Percentiles rank a stretch among this genome's conserved stretches.
These are phyloP conservation scores for Acleris cristana DNA, from an alignment of 2,888 invertebrate species.

Conservation along the genomic window DNA sequence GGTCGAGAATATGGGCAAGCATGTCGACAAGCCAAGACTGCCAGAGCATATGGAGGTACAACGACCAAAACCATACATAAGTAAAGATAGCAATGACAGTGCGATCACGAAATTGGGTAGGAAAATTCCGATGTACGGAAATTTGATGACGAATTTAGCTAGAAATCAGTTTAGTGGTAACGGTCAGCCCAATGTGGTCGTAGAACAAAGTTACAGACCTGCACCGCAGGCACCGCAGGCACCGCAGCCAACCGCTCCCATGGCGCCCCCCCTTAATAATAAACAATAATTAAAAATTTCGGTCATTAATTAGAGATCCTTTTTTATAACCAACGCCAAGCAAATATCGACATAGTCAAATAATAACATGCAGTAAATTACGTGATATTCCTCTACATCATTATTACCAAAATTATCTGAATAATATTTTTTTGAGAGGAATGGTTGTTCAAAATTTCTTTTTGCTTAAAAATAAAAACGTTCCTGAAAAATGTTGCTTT, in stretches of 20 bases:
- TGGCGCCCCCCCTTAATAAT: background rate
- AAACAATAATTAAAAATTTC: too few species aligned
- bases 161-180: conserved; percentile 48
- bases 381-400: too few species aligned
- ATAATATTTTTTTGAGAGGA: too few species aligned
- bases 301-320: too few species aligned
- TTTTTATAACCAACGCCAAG: too few species aligned
- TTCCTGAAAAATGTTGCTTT: conserved; percentile 1
- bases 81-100: conserved; percentile 43
- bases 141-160: conserved; percentile 55
- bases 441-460: too few species aligned
- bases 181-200: conserved; percentile 54
- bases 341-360: too few species aligned
- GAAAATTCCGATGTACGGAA: conserved; percentile 60
- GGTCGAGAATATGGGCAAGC: conserved; percentile 52
- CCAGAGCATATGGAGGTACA: conserved; percentile 59
- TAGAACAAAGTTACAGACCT: conserved; percentile 45
- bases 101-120: conserved; percentile 55
- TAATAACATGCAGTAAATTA: too few species aligned
- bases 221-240: background rate
- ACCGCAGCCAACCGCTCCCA: background rate
- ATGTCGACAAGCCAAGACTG: conserved; percentile 51
- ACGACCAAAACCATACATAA: conserved; percentile 43
- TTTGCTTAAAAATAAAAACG: background rate
- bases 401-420: too few species aligned